A percentile compares a stretch with the other conserved stretches of the same genome.
These are phyloP conservation scores for Amitus sp. DNA, from an alignment of 2,888 invertebrate genomes.

Conservation along the genomic window DNA sequence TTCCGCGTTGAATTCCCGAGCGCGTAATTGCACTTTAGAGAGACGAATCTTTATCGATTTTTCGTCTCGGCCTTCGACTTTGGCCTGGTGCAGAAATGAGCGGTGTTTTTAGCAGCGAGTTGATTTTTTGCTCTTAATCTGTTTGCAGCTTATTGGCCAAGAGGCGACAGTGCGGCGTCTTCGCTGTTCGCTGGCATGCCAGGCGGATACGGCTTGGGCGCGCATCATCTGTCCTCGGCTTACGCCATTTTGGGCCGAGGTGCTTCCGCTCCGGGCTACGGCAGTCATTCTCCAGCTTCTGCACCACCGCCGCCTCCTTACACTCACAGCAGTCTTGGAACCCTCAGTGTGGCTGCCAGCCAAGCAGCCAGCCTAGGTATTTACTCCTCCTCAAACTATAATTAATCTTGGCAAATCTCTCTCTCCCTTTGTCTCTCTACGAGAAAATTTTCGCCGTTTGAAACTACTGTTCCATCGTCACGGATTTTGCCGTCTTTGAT, in stretches of 20 bases:
- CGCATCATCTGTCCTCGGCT: slow-evolving; percentile 64
- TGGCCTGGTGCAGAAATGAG: neutral
- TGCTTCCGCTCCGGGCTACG: slow-evolving; percentile 57
- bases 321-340: slow-evolving; percentile 67
- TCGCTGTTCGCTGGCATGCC: slow-evolving; percentile 64
- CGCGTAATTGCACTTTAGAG: too few species aligned
- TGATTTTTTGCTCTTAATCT: slow-evolving; percentile 26
- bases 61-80: neutral
- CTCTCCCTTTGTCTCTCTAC: neutral
- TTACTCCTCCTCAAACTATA: slow-evolving; percentile 22
- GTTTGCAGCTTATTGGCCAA: slow-evolving; percentile 83
- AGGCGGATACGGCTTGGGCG: slow-evolving; percentile 62
- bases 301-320: slow-evolving; percentile 61
- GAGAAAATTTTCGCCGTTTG: too few species aligned
- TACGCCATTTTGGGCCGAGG: slow-evolving; percentile 64
- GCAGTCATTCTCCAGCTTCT: slow-evolving; percentile 57
- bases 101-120: neutral
- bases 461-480: too few species aligned
- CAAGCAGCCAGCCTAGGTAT: slow-evolving; percentile 86
- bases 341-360: slow-evolving; percentile 85
- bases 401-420: slow-evolving; percentile 9
- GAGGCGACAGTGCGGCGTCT: slow-evolving; percentile 68
- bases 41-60: too few species aligned
- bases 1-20: too few species aligned
- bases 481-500: too few species aligned